phyloP scores from a whole-genome alignment of 37 sponge, comb jelly and placozoan genomes.

The Bolinopsis microptera region DNA sequence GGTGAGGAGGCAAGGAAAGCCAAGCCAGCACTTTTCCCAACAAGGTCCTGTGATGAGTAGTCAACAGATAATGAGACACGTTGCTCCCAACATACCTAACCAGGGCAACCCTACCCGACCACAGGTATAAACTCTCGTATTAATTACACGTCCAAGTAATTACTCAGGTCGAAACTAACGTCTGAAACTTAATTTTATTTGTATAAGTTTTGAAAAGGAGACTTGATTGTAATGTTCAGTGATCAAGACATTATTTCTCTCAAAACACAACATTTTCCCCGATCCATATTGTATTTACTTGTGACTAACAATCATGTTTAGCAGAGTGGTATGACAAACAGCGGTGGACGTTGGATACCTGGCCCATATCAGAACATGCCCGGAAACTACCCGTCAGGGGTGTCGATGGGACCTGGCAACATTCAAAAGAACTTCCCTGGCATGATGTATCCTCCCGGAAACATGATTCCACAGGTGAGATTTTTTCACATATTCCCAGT shows the following conservation, averaged over 20 bases:
- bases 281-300: too few species aligned
- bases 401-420: neutral
- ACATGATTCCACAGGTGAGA: neutral
- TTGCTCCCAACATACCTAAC: neutral
- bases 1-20: slow-evolving; percentile 33
- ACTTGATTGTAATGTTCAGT: too few species aligned
- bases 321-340: neutral
- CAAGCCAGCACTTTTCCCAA: slow-evolving; percentile 19
- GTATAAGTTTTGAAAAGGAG: too few species aligned
- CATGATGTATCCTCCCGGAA: neutral
- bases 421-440: neutral
- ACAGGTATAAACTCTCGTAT: too few species aligned
- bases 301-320: too few species aligned
- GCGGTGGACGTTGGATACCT: slow-evolving; percentile 11
- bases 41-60: neutral
- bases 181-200: too few species aligned
- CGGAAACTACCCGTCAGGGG: slow-evolving; percentile 1
- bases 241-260: too few species aligned
- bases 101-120: slow-evolving; percentile 13
- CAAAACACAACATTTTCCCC: too few species aligned
- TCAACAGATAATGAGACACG: neutral
- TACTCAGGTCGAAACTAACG: too few species aligned
- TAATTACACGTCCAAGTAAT: too few species aligned
- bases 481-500: too few species aligned
- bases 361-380: slow-evolving; percentile 36